Conservation (phyloP, 2,888 invertebrate species). For the Stomorhina lunata region DNA sequence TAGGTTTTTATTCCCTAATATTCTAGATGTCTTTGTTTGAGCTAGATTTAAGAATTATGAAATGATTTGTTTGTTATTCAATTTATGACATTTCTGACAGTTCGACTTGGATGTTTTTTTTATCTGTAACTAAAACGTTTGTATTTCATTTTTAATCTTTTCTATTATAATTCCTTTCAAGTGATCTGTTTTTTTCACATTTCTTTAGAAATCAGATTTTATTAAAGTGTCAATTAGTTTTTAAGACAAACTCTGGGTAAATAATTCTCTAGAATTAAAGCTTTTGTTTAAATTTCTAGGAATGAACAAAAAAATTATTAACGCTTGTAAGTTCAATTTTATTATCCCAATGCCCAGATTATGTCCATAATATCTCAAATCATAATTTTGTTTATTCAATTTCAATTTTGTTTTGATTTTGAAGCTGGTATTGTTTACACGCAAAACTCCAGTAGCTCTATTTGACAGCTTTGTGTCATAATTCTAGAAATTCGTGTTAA, state of each 20-base stretch:
- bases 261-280: not conserved
- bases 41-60: too few species aligned
- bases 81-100: constrained; percentile 40
- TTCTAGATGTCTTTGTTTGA: too few species aligned
- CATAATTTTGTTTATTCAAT: not conserved
- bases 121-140: not conserved
- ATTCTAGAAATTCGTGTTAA: constrained; percentile 37
- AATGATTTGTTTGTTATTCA: not conserved
- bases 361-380: not conserved
- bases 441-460: constrained; percentile 60
- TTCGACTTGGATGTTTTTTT: not conserved
- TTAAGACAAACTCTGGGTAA: not conserved
- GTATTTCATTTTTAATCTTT: not conserved
- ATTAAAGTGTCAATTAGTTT: constrained; percentile 51
- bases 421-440: not conserved
- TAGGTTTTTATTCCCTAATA: too few species aligned
- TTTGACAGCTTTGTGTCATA: constrained; percentile 65
- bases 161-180: constrained; percentile 10
- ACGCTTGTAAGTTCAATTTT: constrained; percentile 1
- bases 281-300: constrained; percentile 27
- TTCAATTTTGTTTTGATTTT: constrained; percentile 1
- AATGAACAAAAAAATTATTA: not conserved
- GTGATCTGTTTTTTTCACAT: constrained; percentile 5
- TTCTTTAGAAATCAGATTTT: not conserved
- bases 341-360: not conserved